Base-by-base conservation (phyloP, 2,888 invertebrate genomes). In the Erebia epiphron region DNA sequence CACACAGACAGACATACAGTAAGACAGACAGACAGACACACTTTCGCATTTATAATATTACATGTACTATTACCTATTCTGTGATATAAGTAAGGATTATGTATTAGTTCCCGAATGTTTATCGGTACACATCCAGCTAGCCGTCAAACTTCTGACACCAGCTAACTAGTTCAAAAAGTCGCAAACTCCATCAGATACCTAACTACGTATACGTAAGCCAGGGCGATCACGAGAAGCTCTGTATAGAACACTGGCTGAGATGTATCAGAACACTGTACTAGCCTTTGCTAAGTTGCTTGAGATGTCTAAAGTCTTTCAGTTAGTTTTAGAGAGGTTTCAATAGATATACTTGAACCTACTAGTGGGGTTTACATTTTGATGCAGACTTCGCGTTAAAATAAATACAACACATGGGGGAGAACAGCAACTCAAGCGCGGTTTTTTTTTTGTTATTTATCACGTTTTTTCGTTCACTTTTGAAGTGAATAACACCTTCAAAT, bases 121-220 rank as follows among this genome's bases (percentile, higher is more conserved):
- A 62, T 14, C 9, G 49, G 62, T 62, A 49, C 49, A 62, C 8
- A 49, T 46, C 14, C 49, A 62, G 18, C 46, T 49, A 46, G 62
- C 62, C 14, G 43, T 14, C 21, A 46, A 49, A 62, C 46, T 62
- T 62, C 21, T 5, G 21, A 62, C 62, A 62, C 18, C 46, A 62
- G 46, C 62, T 14, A 62, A 62, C 62, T 62, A 62, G 62, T 62
- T 62, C 62, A 62, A 62, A 62, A 62, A 62, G 62, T 46, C 62
- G 2, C 18, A 62, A 46, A 62, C 62, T 62, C 21, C 21, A 21
- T 46, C 62, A 62, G 21, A 62, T 21, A 62, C 26, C 26, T n/a
- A n/a, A n/a, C n/a, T 46, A 46, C 10, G 10, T 46, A 35, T n/a
- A 46, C 21, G 14, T 43, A 62, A 62, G 62, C 46, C 49, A 21